These are phyloP conservation scores for Rhinella marina DNA, from an alignment of 2,797 vertebrate genomes.

Conservation along the genomic window DNA sequence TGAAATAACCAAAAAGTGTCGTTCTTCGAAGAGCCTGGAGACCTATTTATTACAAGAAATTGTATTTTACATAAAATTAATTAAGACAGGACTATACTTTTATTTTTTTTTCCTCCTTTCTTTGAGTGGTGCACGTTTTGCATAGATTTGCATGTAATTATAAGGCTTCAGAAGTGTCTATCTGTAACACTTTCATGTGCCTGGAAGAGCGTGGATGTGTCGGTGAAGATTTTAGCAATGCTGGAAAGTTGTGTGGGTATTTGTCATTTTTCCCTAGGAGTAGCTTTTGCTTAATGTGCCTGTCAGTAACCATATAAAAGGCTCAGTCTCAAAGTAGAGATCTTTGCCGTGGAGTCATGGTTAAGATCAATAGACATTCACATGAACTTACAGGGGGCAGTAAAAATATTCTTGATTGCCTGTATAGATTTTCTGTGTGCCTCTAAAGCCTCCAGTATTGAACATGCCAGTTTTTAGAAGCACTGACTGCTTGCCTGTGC, in stretches of 20 bases:
- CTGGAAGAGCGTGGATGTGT: background rate
- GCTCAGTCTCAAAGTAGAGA: constrained; percentile 38
- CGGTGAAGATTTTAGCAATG: background rate
- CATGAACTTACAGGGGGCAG: constrained; percentile 57
- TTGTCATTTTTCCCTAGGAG: background rate
- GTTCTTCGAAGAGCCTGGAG: background rate
- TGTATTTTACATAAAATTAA: constrained; percentile 49
- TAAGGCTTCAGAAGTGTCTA: constrained; percentile 33
- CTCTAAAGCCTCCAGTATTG: constrained; percentile 31
- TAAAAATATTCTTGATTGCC: constrained; percentile 52
- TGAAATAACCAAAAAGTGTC: background rate
- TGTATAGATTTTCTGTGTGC: constrained; percentile 56
- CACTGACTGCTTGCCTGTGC: background rate
- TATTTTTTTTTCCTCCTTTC: background rate
- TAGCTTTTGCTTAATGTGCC: constrained; percentile 45
- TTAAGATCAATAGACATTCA: constrained; percentile 57
- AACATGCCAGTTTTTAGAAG: background rate
- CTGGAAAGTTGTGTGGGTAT: constrained; percentile 26
- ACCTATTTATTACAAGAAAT: constrained; percentile 44
- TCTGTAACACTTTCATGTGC: constrained; percentile 52
- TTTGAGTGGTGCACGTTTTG: constrained; percentile 33
- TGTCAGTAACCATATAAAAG: constrained; percentile 42
- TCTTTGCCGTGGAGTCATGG: constrained; percentile 48
- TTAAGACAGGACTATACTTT: constrained; percentile 19
- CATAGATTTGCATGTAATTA: constrained; percentile 53